These are phyloP conservation scores for Selenia dentaria DNA, from an alignment of 2,888 invertebrate genomes.

Conservation along the genomic window DNA sequence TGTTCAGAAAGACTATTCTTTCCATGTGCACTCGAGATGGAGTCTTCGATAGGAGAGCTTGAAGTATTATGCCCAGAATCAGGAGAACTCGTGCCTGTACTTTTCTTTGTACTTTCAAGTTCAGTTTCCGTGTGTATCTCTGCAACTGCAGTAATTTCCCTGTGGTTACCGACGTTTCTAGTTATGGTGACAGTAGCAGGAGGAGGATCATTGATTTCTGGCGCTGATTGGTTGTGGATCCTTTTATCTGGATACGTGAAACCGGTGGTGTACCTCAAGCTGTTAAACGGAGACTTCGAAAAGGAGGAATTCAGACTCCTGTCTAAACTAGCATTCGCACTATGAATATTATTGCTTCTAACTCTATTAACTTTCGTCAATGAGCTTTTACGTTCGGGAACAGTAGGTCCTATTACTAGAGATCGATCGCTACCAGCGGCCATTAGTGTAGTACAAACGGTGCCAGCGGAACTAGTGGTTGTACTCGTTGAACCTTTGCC, in stretches of 20 bases:
- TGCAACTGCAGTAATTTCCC: conserved; percentile 85
- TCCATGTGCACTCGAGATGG: conserved; percentile 89
- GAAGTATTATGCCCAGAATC: conserved; percentile 93
- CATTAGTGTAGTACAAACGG: conserved; percentile 93
- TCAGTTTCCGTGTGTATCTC: conserved; percentile 80
- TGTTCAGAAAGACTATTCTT: conserved; percentile 90
- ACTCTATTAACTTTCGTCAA: conserved; percentile 85
- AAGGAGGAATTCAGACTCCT: conserved; percentile 74
- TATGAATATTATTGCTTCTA: conserved; percentile 75
- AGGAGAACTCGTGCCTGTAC: conserved; percentile 89
- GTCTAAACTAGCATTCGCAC: conserved; percentile 84
- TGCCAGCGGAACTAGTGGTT: conserved; percentile 95
- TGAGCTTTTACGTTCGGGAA: conserved; percentile 93
- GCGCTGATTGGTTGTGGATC: conserved; percentile 63
- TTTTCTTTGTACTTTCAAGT: conserved; percentile 78
- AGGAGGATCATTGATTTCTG: conserved; percentile 62
- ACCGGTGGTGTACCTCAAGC: conserved; percentile 64
- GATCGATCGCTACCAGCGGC: conserved; percentile 87
- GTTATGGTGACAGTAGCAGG: conserved; percentile 70
- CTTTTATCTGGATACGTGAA: conserved; percentile 64
- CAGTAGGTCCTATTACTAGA: conserved; percentile 88
- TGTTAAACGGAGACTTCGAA: conserved; percentile 70
- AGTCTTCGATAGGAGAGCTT: conserved; percentile 90
- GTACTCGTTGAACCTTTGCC: conserved; percentile 97
- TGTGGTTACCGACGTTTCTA: conserved; percentile 66